Conservation (phyloP, 2,113 vertebrate genomes). For the Ceuthmochares aereus region DNA sequence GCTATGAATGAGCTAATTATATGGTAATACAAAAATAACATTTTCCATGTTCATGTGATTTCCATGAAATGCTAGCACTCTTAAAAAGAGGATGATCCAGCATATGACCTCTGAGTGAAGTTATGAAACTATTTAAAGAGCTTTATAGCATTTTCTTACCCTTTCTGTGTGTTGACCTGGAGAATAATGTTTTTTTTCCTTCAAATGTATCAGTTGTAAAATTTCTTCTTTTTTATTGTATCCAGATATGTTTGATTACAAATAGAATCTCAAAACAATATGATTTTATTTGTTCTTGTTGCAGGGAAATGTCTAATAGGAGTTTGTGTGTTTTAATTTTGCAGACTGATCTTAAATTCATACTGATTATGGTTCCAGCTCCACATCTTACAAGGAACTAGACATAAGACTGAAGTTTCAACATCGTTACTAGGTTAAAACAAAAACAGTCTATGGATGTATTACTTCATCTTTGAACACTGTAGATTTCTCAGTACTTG, state of each 20-base stretch:
- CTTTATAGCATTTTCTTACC: neutral
- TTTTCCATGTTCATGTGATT: no score
- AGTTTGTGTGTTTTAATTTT: neutral
- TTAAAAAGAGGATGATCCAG: neutral
- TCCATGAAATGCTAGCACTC: neutral
- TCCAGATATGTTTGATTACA: neutral
- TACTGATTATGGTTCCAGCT: neutral
- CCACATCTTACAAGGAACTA: neutral
- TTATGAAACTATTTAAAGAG: neutral
- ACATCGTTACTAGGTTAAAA: neutral
- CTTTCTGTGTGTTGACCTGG: neutral
- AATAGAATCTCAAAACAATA: neutral
- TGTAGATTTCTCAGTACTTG: neutral
- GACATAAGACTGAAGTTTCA: neutral
- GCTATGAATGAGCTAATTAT: neutral
- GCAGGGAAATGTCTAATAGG: neutral
- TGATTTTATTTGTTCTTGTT: neutral
- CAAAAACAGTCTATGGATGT: neutral
- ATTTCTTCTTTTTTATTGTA: neutral
- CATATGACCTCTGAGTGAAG: neutral
- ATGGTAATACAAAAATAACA: conserved; percentile 14
- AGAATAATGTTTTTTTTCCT: neutral
- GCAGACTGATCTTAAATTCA: neutral
- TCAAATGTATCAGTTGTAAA: neutral
- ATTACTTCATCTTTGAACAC: neutral